Conservation (phyloP, 2,888 invertebrate species). For the Archips crataeganus region DNA sequence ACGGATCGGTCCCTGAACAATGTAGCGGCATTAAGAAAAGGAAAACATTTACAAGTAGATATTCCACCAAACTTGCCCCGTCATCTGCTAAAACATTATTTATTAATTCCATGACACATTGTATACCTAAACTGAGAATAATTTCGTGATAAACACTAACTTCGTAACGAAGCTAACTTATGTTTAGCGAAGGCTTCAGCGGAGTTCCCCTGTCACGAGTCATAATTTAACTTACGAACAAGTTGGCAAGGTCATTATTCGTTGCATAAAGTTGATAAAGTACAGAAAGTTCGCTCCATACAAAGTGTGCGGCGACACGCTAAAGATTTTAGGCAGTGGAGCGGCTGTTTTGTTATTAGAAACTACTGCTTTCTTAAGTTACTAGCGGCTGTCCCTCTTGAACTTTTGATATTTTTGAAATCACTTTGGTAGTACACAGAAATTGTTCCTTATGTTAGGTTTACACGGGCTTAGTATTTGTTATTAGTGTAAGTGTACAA, state of each 20-base stretch:
- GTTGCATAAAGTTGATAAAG: slow-evolving; percentile 13
- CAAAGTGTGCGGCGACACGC: slow-evolving; percentile 7
- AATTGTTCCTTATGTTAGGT: too few relatives aligned
- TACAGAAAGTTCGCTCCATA: slow-evolving; percentile 13
- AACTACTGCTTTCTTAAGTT: not conserved
- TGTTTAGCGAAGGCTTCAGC: slow-evolving; percentile 21
- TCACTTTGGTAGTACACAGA: too few relatives aligned
- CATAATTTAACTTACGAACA: slow-evolving; percentile 26
- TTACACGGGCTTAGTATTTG: too few relatives aligned
- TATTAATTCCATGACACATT: not conserved
- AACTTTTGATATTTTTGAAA: too few relatives aligned
- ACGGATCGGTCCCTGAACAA: too few relatives aligned
- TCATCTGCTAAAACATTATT: not conserved
- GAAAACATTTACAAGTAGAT: too few relatives aligned
- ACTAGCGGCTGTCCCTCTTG: too few relatives aligned
- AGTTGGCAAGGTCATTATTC: slow-evolving; percentile 32
- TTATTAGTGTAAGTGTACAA: too few relatives aligned
- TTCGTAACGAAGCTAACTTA: slow-evolving; percentile 11
- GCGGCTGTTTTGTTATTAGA: not conserved
- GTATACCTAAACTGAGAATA: slow-evolving; percentile 3
- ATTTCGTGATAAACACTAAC: slow-evolving; percentile 28
- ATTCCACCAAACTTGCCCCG: too few relatives aligned
- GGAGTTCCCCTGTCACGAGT: slow-evolving; percentile 34
- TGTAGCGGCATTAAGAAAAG: too few relatives aligned
- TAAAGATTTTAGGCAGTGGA: not conserved